Evolutionary conservation across 2,888 invertebrate species (phyloP), one percentile per base, ranked within the genome.

Genomic region (Lathronympha strigana): DNA sequence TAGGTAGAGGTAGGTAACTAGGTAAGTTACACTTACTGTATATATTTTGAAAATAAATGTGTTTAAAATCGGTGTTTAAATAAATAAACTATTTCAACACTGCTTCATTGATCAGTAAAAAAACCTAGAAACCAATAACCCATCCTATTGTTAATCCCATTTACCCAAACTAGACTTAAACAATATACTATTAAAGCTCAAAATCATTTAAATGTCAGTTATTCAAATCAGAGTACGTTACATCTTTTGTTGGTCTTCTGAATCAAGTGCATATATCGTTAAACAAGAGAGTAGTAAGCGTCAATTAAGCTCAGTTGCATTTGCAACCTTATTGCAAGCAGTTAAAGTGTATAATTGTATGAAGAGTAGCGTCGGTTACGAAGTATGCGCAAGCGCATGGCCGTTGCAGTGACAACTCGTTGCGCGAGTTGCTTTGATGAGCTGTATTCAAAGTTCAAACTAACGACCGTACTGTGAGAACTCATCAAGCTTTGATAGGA

Each of bases 211-310:
- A 17, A 28, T 17, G 3, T 4, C 5, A 5, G 2, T 31, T 28
- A 21, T 43, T 45, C 8, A 43, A 45, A 57, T 45, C 43, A 43
- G 8, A 28, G 55, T 45, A 45, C 57, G 43, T 57, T 45, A 45
- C 43, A 28, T 55, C 55, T 55, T 55, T 55, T 55, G 40, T 57
- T 21, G 19, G 38, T 43, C 23, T 17, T 19, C 15, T 31, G 57
- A 40, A 57, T 45, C 57, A 57, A 57, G 57, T 57, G 57, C 57
- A 57, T 45, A 4, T 6, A 45, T 1, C n/a, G 28, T 31, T 45
- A 0, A 21, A n/a, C n/a, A 11, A 43, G 5, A 57, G 45, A 9
- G 28, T 1, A 31, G 3, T 45, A 43, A 57, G 31, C 0, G 28
- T 9, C n/a, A 31, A 9, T 19, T 31, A 6, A 9, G 2, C 28